Evolutionary conservation across 2,888 invertebrate genomes (phyloP).

Genomic region (Pammene fasciana): DNA sequence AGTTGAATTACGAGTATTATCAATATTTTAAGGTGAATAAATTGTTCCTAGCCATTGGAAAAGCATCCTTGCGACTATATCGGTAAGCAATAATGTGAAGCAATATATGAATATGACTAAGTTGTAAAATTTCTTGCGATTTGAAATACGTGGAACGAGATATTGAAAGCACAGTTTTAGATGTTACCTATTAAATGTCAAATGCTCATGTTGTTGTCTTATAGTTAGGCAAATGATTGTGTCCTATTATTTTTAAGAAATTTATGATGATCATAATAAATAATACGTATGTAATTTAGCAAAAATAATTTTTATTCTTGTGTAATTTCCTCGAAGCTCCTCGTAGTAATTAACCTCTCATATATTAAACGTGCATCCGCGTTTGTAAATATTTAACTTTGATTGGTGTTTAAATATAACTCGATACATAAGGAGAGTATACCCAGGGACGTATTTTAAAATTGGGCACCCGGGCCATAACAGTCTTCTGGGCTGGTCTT

Average conservation of each 20-base stretch:
- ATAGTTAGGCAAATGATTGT: constrained; percentile 30
- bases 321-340: neutral
- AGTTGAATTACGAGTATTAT: neutral
- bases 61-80: constrained; percentile 30
- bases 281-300: constrained; percentile 32
- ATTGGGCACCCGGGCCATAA: no score
- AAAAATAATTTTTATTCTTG: constrained; percentile 1
- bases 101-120: constrained; percentile 7
- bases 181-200: constrained; percentile 8
- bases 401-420: no score
- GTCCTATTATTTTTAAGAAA: constrained; percentile 40
- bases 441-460: no score
- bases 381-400: no score
- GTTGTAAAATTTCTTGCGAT: constrained; percentile 4
- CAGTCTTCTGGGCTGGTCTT: no score
- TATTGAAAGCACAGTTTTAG: neutral
- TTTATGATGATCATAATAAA: constrained; percentile 23
- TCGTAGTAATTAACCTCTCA: no score
- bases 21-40: constrained; percentile 19
- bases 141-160: neutral
- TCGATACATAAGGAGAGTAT: no score
- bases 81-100: constrained; percentile 33
- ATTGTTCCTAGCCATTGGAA: constrained; percentile 37
- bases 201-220: constrained; percentile 29
- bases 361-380: no score